Base-by-base conservation (phyloP, 1,140 invertebrate genomes). In the Gryllus bimaculatus region DNA sequence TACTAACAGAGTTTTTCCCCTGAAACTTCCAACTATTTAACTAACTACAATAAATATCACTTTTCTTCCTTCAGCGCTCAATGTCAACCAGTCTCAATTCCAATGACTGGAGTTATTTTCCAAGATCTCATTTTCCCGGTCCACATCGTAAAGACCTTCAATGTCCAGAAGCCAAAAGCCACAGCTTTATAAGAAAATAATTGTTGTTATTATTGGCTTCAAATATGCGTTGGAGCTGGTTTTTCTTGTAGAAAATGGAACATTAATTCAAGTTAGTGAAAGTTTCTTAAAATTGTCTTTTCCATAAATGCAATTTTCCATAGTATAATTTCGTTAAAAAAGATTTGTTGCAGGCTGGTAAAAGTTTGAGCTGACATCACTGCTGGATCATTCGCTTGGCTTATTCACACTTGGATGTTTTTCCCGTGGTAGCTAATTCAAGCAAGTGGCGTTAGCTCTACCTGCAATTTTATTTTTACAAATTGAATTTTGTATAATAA, bases 21-120 rank as follows among this genome's bases (percentile, higher is more conserved):
- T n/a, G n/a, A n/a, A n/a, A n/a, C n/a, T n/a, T n/a, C n/a, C n/a
- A n/a, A n/a, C n/a, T n/a, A n/a, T n/a, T n/a, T n/a, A n/a, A n/a
- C n/a, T n/a, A n/a, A n/a, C n/a, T n/a, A n/a, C n/a, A n/a, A n/a
- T n/a, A n/a, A n/a, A n/a, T n/a, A n/a, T n/a, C n/a, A n/a, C 8
- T 54, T 54, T 8, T 54, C 8, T n/a, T 54, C n/a, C 39, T 87
- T 66, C 85, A 95, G n/a, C n/a, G 94, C 84, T 94, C 92, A 15
- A 93, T 93, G 90, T 93, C 92, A 0, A 93, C 92, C 4, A 92
- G 93, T 0, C 84, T 95, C 8, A 95, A 94, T 84, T 93, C n/a
- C 93, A 0, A 90, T 95, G 88, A 91, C 93, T 21, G 93, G 93
- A 3, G 93, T 94, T 0, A 93, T 94, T 83, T 93, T 93, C 84